phyloP scores from a whole-genome alignment of 2,113 vertebrate species.

The Syngnathoides biaculeatus region DNA sequence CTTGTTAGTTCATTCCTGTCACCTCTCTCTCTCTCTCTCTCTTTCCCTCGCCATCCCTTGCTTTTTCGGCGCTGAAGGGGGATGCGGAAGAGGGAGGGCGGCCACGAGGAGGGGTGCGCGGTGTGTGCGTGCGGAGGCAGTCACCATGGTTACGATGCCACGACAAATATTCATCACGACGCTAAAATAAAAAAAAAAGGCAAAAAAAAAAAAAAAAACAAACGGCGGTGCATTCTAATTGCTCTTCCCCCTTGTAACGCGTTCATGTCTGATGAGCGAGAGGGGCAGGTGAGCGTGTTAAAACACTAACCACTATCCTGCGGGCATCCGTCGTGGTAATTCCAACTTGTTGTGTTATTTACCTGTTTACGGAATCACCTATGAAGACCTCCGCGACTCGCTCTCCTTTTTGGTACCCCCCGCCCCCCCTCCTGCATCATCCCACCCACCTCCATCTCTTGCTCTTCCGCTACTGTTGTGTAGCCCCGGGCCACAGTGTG shows the following conservation, averaged over 20 bases:
- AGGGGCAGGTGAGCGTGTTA: constrained; percentile 16
- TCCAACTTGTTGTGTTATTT: constrained; percentile 31
- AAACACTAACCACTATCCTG: constrained; percentile 22
- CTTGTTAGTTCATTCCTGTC: constrained; percentile 80
- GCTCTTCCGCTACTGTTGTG: constrained; percentile 67
- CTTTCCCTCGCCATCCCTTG: constrained; percentile 62
- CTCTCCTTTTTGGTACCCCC: constrained; percentile 57
- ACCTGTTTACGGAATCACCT: constrained; percentile 53
- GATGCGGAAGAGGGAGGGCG: constrained; percentile 46
- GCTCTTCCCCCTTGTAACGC: constrained; percentile 59
- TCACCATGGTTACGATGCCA: constrained; percentile 76
- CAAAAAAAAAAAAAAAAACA: constrained; percentile 76
- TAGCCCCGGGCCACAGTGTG: constrained; percentile 70
- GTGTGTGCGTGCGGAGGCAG: constrained; percentile 50
- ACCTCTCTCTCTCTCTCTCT: constrained; percentile 66
- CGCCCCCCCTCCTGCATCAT: neutral
- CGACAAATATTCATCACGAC: constrained; percentile 75
- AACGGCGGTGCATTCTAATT: constrained; percentile 66
- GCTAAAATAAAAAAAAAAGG: constrained; percentile 72
- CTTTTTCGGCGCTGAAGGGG: constrained; percentile 71
- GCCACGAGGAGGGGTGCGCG: constrained; percentile 24
- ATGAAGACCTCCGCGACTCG: constrained; percentile 44
- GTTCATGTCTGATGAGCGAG: constrained; percentile 60
- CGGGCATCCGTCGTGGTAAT: constrained; percentile 11
- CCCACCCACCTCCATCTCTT: constrained; percentile 50